Base-by-base conservation (phyloP, 2,888 invertebrate species). In the Diaprepes abbreviatus region DNA sequence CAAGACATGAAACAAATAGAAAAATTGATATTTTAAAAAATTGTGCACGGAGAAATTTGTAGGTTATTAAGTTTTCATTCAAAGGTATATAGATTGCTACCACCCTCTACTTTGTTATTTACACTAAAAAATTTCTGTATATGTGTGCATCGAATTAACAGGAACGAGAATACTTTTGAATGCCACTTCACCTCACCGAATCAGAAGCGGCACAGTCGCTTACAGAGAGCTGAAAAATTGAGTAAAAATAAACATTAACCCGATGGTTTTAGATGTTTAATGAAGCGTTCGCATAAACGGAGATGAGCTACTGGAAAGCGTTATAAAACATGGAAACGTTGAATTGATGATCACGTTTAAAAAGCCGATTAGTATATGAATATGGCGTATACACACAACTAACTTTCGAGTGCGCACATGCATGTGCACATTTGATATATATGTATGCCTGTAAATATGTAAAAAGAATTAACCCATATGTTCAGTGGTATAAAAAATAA, bases 261-360 rank as follows among this genome's bases (percentile, higher is more conserved):
- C 24, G 24, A 16, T 17, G 16, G 35, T 36, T 36, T 57, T 35
- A 36, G n/a, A 7, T 36, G 67, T 48, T 40, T 60, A 67, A 67
- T 67, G 67, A 67, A 67, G 60, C 67, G 67, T 60, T 24, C 28
- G 43, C n/a, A 67, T 60, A 65, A 60, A 67, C 48, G 35, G 58
- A 58, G 59, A 45, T 24, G 31, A 14, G 36, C 48, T 52, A 60
- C 36, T 62, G 55, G 38, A 38, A 38, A 55, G 38, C 35, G 62
- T 62, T 33, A 12, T 28, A 59, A 59, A 59, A 43, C 48, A 40
- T 50, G 55, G 38, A 66, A 66, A 40, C 45, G 28, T 21, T 45
- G 43, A 58, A 19, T 45, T 59, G 59, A 59, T 35, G 59, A 45
- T 43, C 48, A 33, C 28, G 48, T 66, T 57, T 33, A 38, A 21